Evolutionary conservation across 2,888 invertebrate species (phyloP).

Genomic region (Eugnorisma glareosa): DNA sequence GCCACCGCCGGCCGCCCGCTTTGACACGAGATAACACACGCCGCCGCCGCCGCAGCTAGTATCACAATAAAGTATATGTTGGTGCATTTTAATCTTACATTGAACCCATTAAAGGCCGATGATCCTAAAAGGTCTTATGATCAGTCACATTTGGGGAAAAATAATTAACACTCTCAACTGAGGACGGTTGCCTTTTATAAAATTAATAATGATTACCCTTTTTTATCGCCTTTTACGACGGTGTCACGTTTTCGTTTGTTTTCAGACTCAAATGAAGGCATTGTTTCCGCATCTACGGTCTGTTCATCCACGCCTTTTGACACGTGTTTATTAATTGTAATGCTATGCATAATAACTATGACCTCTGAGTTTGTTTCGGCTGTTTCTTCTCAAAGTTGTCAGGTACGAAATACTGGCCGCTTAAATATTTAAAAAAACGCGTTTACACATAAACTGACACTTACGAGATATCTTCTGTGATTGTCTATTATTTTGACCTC

Average conservation of each 20-base stretch:
- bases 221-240: neutral
- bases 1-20: too few relatives aligned
- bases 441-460: too few relatives aligned
- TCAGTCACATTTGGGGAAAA: neutral
- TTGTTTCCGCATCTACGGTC: neutral
- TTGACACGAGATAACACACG: too few relatives aligned
- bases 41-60: too few relatives aligned
- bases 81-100: neutral
- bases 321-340: neutral
- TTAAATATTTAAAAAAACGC: too few relatives aligned
- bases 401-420: too few relatives aligned
- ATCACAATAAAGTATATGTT: neutral
- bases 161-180: neutral
- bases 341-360: neutral
- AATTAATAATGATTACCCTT: neutral
- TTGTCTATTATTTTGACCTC: too few relatives aligned
- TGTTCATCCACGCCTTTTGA: neutral
- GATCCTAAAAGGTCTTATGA: constrained; percentile 6
- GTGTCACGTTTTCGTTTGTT: neutral
- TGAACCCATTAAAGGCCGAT: constrained; percentile 1
- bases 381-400: too few relatives aligned
- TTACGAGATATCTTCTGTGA: too few relatives aligned
- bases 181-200: neutral
- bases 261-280: neutral
- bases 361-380: too few relatives aligned